Base-by-base conservation (phyloP, 2,888 invertebrate species). In the Sclerodermus sp. region DNA sequence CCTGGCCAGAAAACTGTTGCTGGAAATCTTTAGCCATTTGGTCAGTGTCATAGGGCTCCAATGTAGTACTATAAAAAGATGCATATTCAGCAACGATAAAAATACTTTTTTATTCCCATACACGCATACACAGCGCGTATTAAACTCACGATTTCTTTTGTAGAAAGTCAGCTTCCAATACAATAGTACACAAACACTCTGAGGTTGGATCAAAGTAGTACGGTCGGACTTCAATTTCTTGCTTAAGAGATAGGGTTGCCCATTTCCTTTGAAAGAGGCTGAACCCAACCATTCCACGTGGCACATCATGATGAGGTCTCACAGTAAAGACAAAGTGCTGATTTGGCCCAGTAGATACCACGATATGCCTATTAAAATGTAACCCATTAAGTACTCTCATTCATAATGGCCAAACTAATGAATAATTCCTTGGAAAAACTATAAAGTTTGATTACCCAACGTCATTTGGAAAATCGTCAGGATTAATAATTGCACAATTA, bases 201-300 rank as follows among this genome's bases (percentile, higher is more conserved):
- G 87, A 87, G 17, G 86, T 83, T 67, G 85, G 83, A 77, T 88
- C 84, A 63, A 89, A 87, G 44, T 82, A 80, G 79, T 88, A 92
- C 0, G 91, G 87, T 64, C 87, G 86, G 45, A 96, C 95, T 66
- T 90, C 89, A 57, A 99, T 88, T 43, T 91, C 88, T 81, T 97
- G 94, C 67, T 92, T 92, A 62, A 98, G 86, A 6, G 96, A 95
- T 14, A 99, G 83, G 34, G 88, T 88, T 0, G 96, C 97, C 97
- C 98, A 99, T 83, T 96, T 96, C 64, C 99, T 84, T 76, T 97
- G 96, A 0, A 93, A 90, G 59, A 94, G 83, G 61, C 93, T 95
- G 78, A 99, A 96, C 0, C 93, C 97, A 55, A 98, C 87, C 53
- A 87, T 84, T 14, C 91, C 91, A 54, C 86, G 84, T n/a, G 88